Base-by-base conservation (phyloP, 2,888 invertebrate species). In the Aphodius sticticus region DNA sequence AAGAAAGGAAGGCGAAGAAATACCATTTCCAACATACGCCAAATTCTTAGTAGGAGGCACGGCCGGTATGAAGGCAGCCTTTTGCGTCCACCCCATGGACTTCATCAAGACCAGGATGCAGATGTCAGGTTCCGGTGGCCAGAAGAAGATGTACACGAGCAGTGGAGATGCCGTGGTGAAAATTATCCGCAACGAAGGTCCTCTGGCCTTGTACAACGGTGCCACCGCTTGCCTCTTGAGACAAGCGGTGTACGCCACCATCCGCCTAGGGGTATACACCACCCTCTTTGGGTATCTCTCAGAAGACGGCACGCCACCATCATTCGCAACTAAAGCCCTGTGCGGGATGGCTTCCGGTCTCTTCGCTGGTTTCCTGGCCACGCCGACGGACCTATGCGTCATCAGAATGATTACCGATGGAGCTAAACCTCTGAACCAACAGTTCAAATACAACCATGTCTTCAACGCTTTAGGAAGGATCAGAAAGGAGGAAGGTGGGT, bases 321-420 rank as follows among this genome's bases (percentile, higher is more conserved):
- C 93, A 82, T 96, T 99, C 86, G 87, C 93, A 0, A 92, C 91
- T 69, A 98, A 98, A 90, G 96, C 96, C 79, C 91, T 90, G 0
- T 90, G 99, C 82, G 99, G 99, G n/a, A 93, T 97, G 89, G 90
- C 93, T 0, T 97, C 99, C 1, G 99, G 99, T 0, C 91, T 92
- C 16, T 91, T 93, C 35, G 97, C 97, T 7, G 96, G 99, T 0
- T 97, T 99, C 89, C 95, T 99, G 72, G 88, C 88, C 70, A 99
- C 98, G 0, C 99, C 99, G 0, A 98, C 99, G 0, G 99, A 99
- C 90, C 96, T 99, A 74, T 95, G 97, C 0, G 92, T 99, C 69
- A 97, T 99, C 83, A 92, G 99, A 80, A 99, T 99, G 99, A 99
- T 99, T 16, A 94, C 98, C 0, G 99, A 99, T 90, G 99, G 99